Percentiles rank a stretch among this genome's conserved stretches.
Conservation (phyloP, 2,888 invertebrate genomes). For the Salpingus planirostris region DNA sequence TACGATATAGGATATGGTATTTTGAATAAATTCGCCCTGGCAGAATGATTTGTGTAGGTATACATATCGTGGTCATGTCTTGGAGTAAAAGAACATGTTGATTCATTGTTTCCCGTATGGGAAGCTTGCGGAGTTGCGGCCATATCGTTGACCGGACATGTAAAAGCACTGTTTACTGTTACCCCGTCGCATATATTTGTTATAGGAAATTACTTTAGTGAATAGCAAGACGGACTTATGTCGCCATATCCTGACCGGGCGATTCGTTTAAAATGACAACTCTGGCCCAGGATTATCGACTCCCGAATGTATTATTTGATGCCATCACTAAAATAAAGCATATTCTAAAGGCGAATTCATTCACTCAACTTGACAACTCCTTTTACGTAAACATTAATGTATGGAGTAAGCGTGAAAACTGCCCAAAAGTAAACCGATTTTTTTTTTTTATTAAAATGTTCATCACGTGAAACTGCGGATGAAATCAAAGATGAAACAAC, state of each 20-base stretch:
- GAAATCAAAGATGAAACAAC: too few species aligned
- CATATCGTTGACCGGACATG: conserved; percentile 29
- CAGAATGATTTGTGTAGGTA: conserved; percentile 26
- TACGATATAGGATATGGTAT: conserved; percentile 14
- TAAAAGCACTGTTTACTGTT: conserved; percentile 29
- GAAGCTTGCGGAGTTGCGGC: conserved; percentile 17
- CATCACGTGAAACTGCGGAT: too few species aligned
- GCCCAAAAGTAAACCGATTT: too few species aligned
- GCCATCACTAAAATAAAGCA: too few species aligned
- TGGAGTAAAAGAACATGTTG: conserved; percentile 28
- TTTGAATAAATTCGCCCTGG: conserved; percentile 17
- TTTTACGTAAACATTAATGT: too few species aligned
- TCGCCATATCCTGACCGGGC: conserved; percentile 21
- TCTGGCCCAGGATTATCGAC: too few species aligned
- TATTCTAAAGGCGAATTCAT: too few species aligned
- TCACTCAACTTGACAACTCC: too few species aligned
- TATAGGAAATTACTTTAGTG: conserved; percentile 33
- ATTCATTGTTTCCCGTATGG: conserved; percentile 30
- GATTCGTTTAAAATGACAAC: too few species aligned
- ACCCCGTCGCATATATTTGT: conserved; percentile 29
- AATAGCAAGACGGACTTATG: conserved; percentile 19
- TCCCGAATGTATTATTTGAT: too few species aligned
- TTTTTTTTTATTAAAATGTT: too few species aligned
- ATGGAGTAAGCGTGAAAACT: too few species aligned
- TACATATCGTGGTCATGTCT: conserved; percentile 21